Base-by-base conservation (phyloP, 2,797 vertebrate species). In the Scleropages formosus region DNA sequence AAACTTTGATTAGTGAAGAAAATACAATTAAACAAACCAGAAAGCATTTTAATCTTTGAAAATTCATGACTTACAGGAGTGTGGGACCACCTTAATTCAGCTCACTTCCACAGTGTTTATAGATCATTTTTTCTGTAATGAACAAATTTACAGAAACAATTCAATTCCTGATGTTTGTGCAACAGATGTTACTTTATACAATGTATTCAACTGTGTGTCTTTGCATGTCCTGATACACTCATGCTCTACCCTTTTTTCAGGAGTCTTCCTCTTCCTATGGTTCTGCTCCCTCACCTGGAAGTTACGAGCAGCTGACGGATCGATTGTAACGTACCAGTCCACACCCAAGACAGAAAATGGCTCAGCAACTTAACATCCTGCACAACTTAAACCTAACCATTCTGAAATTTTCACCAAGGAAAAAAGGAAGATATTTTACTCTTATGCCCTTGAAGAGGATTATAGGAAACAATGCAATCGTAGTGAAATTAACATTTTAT, bases 221-320 rank as follows among this genome's bases (percentile, higher is more conserved):
- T n/a, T n/a, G n/a, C n/a, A n/a, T n/a, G n/a, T n/a, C n/a, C n/a
- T n/a, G n/a, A n/a, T n/a, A 60, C n/a, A 11, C 13, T 39, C 8
- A 7, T 26, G 15, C 3, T 60, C 20, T 60, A 0, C 11, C 20
- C 58, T 4, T 24, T 18, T 24, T 75, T 22, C 77, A 93, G 92
- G 92, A 77, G 53, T 91, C 0, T 89, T 86, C 9, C 53, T 91
- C 39, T 92, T 92, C 82, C 77, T 93, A 69, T 93, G 92, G 92
- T 87, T 84, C 10, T 0, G 90, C 56, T 84, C 87, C 62, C 71
- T 90, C 66, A 82, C 63, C 0, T 77, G 77, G 72, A 89, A 89
- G 77, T 78, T 80, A 68, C 78, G 2, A 18, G 71, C 80, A 6
- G 83, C 85, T 13, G 22, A 44, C 0, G 75, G 74, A 75, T 84